These are phyloP conservation scores for Drosophila pruinosa DNA, from an alignment of 1,140 invertebrate genomes.

Conservation along the genomic window DNA sequence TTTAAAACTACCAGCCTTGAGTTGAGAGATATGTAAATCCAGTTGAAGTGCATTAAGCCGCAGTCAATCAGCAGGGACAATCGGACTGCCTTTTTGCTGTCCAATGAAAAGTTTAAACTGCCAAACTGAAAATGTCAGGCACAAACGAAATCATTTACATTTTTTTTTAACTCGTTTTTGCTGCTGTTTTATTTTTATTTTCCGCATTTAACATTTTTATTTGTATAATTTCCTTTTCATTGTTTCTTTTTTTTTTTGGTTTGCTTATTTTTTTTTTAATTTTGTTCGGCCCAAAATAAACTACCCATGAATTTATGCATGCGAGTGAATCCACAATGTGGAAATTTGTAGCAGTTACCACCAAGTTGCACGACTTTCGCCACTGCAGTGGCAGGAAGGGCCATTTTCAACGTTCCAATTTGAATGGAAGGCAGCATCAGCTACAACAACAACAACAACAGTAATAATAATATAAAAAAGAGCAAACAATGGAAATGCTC, in stretches of 20 bases:
- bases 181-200: slow-evolving; percentile 2
- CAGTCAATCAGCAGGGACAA: slow-evolving; percentile 33
- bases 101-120: slow-evolving; percentile 31
- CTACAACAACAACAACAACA: not conserved
- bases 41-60: slow-evolving; percentile 38
- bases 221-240: slow-evolving; percentile 15
- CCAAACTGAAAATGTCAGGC: slow-evolving; percentile 13
- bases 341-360: slow-evolving; percentile 48
- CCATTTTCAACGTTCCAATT: slow-evolving; percentile 1
- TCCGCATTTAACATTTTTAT: slow-evolving; percentile 10
- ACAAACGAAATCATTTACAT: slow-evolving; percentile 58
- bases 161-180: not conserved
- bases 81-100: slow-evolving; percentile 20
- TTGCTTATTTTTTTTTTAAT: slow-evolving; percentile 1
- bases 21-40: slow-evolving; percentile 15
- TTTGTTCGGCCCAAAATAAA: slow-evolving; percentile 51
- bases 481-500: slow-evolving; percentile 70
- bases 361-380: not conserved
- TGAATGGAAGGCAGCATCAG: not conserved
- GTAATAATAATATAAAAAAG: slow-evolving; percentile 14
- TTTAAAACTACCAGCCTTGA: not conserved
- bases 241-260: not conserved
- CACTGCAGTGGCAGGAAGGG: too few species aligned
- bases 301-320: slow-evolving; percentile 68
- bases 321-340: slow-evolving; percentile 48